phyloP scores from a whole-genome alignment of 2,113 vertebrate species.

The Myodes glareolus region DNA sequence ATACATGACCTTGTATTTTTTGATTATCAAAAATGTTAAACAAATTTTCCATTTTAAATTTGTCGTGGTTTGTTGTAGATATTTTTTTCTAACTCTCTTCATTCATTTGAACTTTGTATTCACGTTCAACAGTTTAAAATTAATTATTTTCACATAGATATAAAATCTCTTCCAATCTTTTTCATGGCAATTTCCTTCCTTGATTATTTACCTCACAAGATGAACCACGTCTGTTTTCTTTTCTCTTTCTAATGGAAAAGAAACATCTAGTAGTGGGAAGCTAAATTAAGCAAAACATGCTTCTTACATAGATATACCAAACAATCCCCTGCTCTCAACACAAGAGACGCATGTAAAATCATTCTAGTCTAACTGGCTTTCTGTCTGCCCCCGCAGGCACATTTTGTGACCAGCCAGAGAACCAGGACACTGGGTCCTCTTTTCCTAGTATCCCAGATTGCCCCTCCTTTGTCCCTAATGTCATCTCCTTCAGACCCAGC shows the following conservation, averaged over 20 bases:
- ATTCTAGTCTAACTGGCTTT: background rate
- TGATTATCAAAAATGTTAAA: background rate
- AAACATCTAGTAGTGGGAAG: background rate
- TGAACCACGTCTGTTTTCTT: background rate
- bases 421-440: background rate
- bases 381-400: background rate
- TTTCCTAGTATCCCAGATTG: background rate
- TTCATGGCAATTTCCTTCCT: background rate
- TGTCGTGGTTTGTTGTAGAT: background rate
- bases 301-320: background rate
- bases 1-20: background rate
- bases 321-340: background rate
- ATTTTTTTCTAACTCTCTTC: background rate
- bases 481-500: background rate
- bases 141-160: background rate
- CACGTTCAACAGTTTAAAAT: background rate
- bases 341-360: background rate
- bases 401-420: background rate
- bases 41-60: conserved; percentile 7
- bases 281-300: background rate
- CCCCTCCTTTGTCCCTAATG: background rate
- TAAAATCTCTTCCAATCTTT: conserved; percentile 1
- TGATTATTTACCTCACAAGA: conserved; percentile 19
- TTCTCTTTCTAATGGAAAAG: background rate
- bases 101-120: background rate